phyloP scores from a whole-genome alignment of 1,140 invertebrate species.

The Sipha flava region DNA sequence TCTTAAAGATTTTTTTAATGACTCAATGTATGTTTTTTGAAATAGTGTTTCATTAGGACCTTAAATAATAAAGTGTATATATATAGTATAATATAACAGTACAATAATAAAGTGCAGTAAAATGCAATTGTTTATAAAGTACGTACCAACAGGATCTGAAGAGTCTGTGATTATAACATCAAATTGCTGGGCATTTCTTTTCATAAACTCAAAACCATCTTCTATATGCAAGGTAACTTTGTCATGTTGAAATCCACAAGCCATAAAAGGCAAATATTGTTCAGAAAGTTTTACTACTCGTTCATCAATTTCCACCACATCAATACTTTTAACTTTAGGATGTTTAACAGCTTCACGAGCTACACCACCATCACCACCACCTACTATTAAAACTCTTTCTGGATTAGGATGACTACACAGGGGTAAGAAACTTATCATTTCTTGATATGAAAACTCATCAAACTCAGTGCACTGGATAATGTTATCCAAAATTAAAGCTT shows the following conservation, averaged over 20 bases:
- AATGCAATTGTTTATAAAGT: background rate
- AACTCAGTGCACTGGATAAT: constrained; percentile 93
- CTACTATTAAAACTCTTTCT: constrained; percentile 85
- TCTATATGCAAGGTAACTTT: constrained; percentile 79
- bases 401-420: constrained; percentile 81
- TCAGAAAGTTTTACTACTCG: constrained; percentile 83
- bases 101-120: background rate
- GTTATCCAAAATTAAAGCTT: constrained; percentile 83
- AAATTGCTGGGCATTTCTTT: constrained; percentile 71
- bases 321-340: constrained; percentile 72
- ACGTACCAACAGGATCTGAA: constrained; percentile 77
- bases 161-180: constrained; percentile 97
- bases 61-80: constrained; percentile 34
- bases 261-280: constrained; percentile 83
- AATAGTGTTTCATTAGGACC: constrained; percentile 65
- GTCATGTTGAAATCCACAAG: constrained; percentile 68
- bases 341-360: constrained; percentile 91
- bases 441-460: constrained; percentile 97
- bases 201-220: constrained; percentile 91
- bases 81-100: background rate
- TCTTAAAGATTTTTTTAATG: constrained; percentile 74
- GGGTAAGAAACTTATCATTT: constrained; percentile 94
- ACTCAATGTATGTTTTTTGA: constrained; percentile 76
- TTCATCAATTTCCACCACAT: constrained; percentile 91
- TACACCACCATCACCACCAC: constrained; percentile 95